Evolutionary conservation across 2,888 invertebrate species (phyloP), one percentile per base, ranked within the genome.

Genomic region (Lucinisca nassula): DNA sequence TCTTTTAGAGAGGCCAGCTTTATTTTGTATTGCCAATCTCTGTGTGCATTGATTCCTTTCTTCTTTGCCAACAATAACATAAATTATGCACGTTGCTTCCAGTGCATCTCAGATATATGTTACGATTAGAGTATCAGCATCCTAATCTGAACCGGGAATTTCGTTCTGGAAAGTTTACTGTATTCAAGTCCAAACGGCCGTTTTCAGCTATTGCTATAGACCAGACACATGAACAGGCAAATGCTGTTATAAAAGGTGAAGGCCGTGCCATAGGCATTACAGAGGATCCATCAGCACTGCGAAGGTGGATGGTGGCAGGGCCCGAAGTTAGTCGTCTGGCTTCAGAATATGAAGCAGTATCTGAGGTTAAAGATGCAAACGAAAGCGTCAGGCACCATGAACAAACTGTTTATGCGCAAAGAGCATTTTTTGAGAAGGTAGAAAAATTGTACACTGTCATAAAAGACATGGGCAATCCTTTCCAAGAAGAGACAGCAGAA

Each of bases 191-290:
- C 17, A 74, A 55, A 45, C 77, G 27, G 70, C 6, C 74, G n/a
- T 92, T 88, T 70, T 92, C 91, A 24, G 77, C 82, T 51, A 82
- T 92, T 70, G 89, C 92, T n/a, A 89, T 91, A 49, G 87, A 92
- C 76, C 92, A 91, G 76, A 88, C 92, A 12, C 92, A 93, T 77
- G 92, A 94, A 70, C 93, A 94, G 49, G 80, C 58, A 61, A 93
- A 93, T 88, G 90, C 81, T 40, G 40, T 91, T 37, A 86, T 92
- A 58, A 94, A 93, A 84, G 92, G 83, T 51, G 90, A 94, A 67
- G 91, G 91, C 21, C 88, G 89, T 35, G 92, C 89, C 4, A 78
- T 93, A 67, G 92, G 93, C 2, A 1, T 93, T 40, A 91, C 89
- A 38, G 92, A 93, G 70, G 79, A 92, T 70, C 85, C 83, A 38